Base-by-base conservation (phyloP, 2,888 invertebrate genomes). In the Loripinus fragilis region DNA sequence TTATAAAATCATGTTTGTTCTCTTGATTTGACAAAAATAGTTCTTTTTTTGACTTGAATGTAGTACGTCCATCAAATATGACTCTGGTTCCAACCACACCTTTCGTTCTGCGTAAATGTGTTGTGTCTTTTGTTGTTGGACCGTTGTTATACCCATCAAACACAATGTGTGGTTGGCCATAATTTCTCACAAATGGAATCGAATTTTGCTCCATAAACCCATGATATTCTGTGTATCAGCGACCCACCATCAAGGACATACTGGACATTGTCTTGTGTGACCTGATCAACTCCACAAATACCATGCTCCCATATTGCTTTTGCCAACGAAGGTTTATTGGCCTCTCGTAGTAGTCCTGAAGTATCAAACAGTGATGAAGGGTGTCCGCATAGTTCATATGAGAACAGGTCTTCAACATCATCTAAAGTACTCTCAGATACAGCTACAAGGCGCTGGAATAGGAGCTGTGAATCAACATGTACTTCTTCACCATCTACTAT, bases 1-100 rank as follows among this genome's bases (percentile, higher is more conserved):
- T 52, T 2, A 88, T 83, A 60, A 89, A 88, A 8, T 50, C 38
- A 35, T 87, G 83, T 67, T 88, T 89, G 83, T 89, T 89, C 45
- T 74, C 69, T 17, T 23, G 30, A 71, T 89, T 88, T 25, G 79
- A 64, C 1, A 89, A 70, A 71, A 89, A 87, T 2, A 66, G 12
- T 7, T 87, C 87, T 65, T 87, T 89, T 66, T 85, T 88, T 17
- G n/a, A 33, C 25, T 60, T 75, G 35, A 85, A 76, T 10, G 73
- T 41, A 41, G 84, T 87, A 48, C 71, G 64, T 20, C 33, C 75
- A n/a, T 67, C 71, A 55, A 89, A 88, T 2, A 41, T 28, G 0
- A 87, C 78, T 25, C 70, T 74, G 15, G 81, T 64, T 1, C 77
- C 70, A 10, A 25, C 68, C 8, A 76, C 28, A 50, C 85, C 83